phyloP scores from a whole-genome alignment of 2,888 invertebrate species.

The Harmothoe impar region DNA sequence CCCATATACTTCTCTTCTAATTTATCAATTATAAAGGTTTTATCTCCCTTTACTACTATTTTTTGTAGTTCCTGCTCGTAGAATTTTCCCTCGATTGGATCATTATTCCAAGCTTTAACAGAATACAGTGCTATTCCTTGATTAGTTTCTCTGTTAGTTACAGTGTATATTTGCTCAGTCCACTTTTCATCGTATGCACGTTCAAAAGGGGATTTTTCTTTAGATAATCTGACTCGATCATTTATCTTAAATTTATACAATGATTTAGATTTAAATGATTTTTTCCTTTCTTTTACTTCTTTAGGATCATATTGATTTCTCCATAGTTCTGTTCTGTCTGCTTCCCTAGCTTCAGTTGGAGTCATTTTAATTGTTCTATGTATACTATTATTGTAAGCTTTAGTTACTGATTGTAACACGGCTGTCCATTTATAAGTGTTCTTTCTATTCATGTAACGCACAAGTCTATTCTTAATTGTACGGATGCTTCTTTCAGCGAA shows the following conservation, averaged over 20 bases:
- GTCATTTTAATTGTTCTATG: conserved; percentile 41
- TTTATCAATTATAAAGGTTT: background rate
- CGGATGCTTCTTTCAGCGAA: background rate
- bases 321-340: background rate
- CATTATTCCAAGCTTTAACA: background rate
- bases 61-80: conserved; percentile 17
- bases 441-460: background rate
- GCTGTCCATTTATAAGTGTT: background rate
- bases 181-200: conserved; percentile 25
- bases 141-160: background rate
- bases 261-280: background rate
- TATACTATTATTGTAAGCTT: background rate
- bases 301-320: background rate
- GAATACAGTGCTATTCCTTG: background rate
- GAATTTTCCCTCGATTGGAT: background rate
- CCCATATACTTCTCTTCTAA: background rate
- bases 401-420: background rate
- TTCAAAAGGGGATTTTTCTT: background rate
- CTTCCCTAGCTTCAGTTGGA: background rate
- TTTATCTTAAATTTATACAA: background rate
- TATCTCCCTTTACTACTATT: background rate
- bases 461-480: background rate
- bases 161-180: background rate
- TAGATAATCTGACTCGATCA: background rate
- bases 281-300: background rate